Conservation (phyloP, 2,797 vertebrate species). For the Phoebastria nigripes region DNA sequence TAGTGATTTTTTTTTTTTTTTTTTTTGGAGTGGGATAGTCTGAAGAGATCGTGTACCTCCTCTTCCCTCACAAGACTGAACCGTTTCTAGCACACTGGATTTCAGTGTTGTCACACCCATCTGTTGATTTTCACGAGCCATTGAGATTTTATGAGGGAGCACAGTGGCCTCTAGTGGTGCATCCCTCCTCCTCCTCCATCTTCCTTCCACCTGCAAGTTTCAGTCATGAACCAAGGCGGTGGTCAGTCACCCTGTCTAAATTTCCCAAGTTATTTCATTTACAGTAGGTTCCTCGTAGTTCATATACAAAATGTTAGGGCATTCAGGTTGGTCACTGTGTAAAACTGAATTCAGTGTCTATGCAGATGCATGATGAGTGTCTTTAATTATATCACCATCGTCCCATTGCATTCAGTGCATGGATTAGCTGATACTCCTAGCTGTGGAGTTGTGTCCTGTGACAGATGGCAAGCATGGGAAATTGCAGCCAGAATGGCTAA, state of each 20-base stretch:
- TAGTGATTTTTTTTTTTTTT: neutral
- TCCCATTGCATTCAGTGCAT: fast-evolving
- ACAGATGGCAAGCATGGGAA: neutral
- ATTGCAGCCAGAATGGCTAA: neutral
- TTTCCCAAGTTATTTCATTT: neutral
- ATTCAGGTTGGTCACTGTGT: neutral
- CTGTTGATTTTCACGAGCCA: neutral
- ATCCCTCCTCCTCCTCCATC: neutral
- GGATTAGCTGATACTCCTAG: neutral
- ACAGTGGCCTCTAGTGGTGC: constrained; percentile 39
- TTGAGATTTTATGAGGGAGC: neutral
- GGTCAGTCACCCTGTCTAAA: too few relatives aligned
- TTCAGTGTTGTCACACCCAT: neutral
- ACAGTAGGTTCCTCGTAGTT: neutral
- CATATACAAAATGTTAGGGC: neutral
- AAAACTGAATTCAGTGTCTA: neutral
- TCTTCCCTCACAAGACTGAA: neutral
- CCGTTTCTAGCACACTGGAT: neutral
- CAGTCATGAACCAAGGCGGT: neutral
- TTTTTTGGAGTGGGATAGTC: neutral
- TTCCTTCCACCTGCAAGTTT: neutral
- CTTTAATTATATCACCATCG: neutral
- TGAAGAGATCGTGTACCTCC: neutral
- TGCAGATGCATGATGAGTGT: neutral
- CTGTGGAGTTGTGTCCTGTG: neutral